Percentiles rank a stretch among this genome's conserved stretches.
These are phyloP conservation scores for Dynastes maya DNA, from an alignment of 2,888 invertebrate genomes.

Conservation along the genomic window DNA sequence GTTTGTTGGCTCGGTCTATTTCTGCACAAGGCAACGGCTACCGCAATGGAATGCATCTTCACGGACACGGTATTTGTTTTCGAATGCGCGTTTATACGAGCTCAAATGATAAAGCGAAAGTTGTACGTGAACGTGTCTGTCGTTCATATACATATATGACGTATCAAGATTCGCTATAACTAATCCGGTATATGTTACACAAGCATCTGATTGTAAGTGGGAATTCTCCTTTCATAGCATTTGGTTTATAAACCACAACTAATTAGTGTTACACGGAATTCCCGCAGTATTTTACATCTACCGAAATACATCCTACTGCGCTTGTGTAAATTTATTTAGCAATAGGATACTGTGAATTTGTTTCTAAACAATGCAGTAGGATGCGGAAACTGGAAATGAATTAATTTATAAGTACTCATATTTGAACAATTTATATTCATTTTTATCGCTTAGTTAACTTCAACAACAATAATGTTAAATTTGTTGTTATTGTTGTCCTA, in stretches of 20 bases:
- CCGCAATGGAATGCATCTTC: slow-evolving; percentile 35
- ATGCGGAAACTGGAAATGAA: not conserved
- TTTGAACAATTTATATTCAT: no score
- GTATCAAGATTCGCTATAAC: slow-evolving; percentile 1
- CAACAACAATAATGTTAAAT: no score
- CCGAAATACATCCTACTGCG: not conserved
- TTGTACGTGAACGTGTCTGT: not conserved
- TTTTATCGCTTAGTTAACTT: no score
- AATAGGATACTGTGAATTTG: not conserved
- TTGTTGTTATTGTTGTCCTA: no score
- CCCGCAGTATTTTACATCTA: not conserved
- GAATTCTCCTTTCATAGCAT: not conserved
- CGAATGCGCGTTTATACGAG: not conserved
- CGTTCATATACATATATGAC: not conserved
- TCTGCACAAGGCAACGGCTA: slow-evolving; percentile 35
- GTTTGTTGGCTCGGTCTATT: not conserved
- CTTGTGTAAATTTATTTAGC: not conserved
- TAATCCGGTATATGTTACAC: not conserved
- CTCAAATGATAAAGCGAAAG: not conserved
- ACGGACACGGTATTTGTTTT: slow-evolving; percentile 4
- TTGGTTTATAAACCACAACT: not conserved
- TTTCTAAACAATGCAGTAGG: not conserved
- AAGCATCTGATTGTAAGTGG: not conserved
- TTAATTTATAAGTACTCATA: not conserved
- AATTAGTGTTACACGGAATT: not conserved